phyloP scores from a whole-genome alignment of 2,113 vertebrate genomes.

The Odontophorus gujanensis region DNA sequence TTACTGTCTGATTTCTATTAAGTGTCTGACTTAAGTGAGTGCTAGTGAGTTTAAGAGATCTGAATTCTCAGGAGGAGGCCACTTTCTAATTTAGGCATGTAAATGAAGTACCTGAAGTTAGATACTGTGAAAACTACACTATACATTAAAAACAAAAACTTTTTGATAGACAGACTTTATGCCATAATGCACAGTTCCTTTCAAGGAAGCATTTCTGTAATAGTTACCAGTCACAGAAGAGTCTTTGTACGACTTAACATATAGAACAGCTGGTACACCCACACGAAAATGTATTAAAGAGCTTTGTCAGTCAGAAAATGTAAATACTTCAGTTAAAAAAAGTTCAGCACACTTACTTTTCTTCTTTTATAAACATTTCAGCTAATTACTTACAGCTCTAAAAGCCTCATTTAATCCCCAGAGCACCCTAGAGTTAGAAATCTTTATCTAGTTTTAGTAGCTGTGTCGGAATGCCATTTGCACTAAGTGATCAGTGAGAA shows the following conservation, averaged over 20 bases:
- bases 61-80: neutral
- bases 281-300: constrained; percentile 36
- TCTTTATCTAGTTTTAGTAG: constrained; percentile 53
- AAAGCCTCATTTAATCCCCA: constrained; percentile 55
- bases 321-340: constrained; percentile 61
- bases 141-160: neutral
- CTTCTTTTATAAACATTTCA: constrained; percentile 68
- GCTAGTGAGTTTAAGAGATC: neutral
- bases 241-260: constrained; percentile 23
- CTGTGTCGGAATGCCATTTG: constrained; percentile 65
- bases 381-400: constrained; percentile 70
- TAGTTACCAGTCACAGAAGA: neutral
- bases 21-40: neutral
- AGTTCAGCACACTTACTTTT: constrained; percentile 34
- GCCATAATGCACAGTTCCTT: constrained; percentile 2
- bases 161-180: constrained; percentile 8
- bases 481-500: constrained; percentile 56
- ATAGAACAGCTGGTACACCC: constrained; percentile 55
- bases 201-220: neutral
- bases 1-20: neutral
- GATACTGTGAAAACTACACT: neutral
- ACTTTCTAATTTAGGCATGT: neutral
- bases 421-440: constrained; percentile 47
- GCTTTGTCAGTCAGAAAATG: constrained; percentile 59
- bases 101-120: neutral